Base-by-base conservation (phyloP, 2,113 vertebrate species). In the Atrichornis clamosus region DNA sequence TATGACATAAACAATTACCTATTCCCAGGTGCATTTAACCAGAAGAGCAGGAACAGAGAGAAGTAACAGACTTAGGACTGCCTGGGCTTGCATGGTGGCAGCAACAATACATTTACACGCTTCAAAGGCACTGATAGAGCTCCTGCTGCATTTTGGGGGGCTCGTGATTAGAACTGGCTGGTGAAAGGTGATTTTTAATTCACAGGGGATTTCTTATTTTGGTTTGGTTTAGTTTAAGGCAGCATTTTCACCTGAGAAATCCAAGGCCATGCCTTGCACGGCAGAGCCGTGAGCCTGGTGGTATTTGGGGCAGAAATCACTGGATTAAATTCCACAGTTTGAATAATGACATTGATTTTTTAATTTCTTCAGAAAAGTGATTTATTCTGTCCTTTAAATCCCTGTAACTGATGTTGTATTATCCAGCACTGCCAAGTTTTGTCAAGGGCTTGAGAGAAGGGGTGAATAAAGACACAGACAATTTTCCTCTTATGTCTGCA, bases 21-120 rank as follows among this genome's bases (percentile, higher is more conserved):
- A 90, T 92, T 97, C 96, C 96, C 95, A 93, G 95, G 93, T 96
- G 96, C 90, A 95, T 95, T 96, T 94, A 96, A 97, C 96, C 93
- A 95, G 96, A 93, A 97, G 92, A 97, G 93, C 95, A 97, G 88
- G 90, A 97, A 95, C 79, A 96, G 85, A 96, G 81, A 95, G 41
- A 93, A 93, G 90, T 88, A 96, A 78, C 84, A 95, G 96, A 77
- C 73, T 83, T 64, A 47, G 82, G 92, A 96, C 90, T 95, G 96
- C 88, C 92, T 93, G 86, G 93, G 88, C 92, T 97, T 96, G 93
- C 76, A 93, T 49, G 83, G 96, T 90, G 95, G 90, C 95, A 97
- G 72, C 88, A 96, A 77, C 72, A 89, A 92, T 89, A 84, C 1
- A 0, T 90, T 68, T 84, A 41, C 47, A 10, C 15, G 85, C 76